Evolutionary conservation across 2,113 vertebrate genomes (phyloP), one percentile per base, ranked within the genome.

Genomic region (Gambusia holbrooki): DNA sequence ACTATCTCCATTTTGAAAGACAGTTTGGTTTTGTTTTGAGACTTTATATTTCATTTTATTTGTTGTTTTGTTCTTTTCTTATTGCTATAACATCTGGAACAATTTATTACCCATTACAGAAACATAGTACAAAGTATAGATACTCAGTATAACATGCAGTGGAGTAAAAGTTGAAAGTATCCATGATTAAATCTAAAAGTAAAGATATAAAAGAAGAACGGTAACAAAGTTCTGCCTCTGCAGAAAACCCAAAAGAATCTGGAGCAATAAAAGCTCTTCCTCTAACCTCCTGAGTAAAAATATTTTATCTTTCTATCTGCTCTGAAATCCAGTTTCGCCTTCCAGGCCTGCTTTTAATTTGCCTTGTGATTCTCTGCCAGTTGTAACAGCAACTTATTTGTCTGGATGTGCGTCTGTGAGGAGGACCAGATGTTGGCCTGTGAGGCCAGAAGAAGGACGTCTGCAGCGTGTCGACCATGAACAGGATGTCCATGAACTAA

Each of bases 401-500:
- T 81, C 77, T 69, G 82, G 66, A 35, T 86, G 75, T 71, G 71
- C 14, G 76, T 61, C 25, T 77, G 66, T 5, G 67, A 88, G 60
- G 28, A 84, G 62, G 74, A 82, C 81, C 90, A 90, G 87, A 90
- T 91, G 90, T 90, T 48, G 73, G 28, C 60, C 71, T 76, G 64
- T 15, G 81, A 32, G 82, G 76, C 76, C 84, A 80, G 67, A 72
- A 30, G 81, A 81, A 76, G 83, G 87, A 85, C 84, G 87, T 71
- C 81, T 74, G 69, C 40, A 37, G 66, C 15, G 12, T 84, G 83
- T 89, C 88, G 78, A 37, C 40, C 84, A 89, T 81, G 83, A 79
- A 82, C 86, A 91, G 91, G 88, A 92, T 82, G 89, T 88, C 75
- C 85, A 87, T 80, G 65, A 76, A 88, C 81, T 60, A 84, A 85